Evolutionary conservation across 2,113 vertebrate genomes (phyloP).

Genomic region (Shinisaurus crocodilurus): DNA sequence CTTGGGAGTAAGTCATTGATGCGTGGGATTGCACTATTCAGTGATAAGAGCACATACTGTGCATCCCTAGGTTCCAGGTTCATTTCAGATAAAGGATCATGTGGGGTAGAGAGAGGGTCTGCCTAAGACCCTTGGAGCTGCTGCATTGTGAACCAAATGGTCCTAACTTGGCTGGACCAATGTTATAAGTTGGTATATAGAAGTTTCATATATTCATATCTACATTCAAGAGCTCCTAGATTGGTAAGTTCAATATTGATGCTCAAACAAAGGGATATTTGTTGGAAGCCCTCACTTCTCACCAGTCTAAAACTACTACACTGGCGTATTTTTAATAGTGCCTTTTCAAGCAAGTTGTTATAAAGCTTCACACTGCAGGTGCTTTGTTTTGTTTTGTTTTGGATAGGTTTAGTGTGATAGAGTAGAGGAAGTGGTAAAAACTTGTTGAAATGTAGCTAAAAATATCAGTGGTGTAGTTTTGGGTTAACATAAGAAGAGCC

Average conservation of each 20-base stretch:
- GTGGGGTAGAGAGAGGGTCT: too few relatives aligned
- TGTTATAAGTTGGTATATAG: neutral
- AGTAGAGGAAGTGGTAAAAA: slow-evolving; percentile 22
- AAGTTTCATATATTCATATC: neutral
- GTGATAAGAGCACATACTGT: too few relatives aligned
- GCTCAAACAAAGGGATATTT: neutral
- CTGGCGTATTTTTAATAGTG: neutral
- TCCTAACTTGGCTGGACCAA: neutral
- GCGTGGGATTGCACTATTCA: too few relatives aligned
- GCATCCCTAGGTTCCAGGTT: neutral
- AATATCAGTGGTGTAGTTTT: neutral
- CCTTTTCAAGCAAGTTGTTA: neutral
- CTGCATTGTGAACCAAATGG: neutral
- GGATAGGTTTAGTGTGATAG: neutral
- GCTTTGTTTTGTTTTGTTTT: neutral
- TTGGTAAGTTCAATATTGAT: neutral
- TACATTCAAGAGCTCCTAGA: neutral
- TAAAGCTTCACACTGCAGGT: neutral
- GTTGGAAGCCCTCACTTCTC: neutral
- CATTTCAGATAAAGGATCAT: neutral
- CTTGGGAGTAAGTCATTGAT: too few relatives aligned
- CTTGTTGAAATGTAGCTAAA: neutral
- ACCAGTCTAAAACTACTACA: neutral
- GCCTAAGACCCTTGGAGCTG: neutral
- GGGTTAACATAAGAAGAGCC: too few relatives aligned